A percentile compares a stretch with the other conserved stretches of the same genome.
Conservation (phyloP, 2,888 invertebrate species). For the Meghimatium bilineatum region DNA sequence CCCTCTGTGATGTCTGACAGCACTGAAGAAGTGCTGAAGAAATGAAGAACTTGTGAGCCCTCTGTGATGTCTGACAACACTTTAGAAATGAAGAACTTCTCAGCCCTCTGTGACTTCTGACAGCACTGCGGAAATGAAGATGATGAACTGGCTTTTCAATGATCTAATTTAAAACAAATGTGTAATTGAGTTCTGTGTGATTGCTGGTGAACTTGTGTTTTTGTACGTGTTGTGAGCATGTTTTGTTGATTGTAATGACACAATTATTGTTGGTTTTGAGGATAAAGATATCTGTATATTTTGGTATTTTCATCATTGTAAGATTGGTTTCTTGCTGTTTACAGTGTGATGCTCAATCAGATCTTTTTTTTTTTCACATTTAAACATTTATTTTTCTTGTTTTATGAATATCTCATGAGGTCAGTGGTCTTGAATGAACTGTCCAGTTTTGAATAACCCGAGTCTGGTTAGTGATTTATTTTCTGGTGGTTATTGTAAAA, state of each 20-base stretch:
- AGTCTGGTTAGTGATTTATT: background rate
- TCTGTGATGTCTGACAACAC: too few species aligned
- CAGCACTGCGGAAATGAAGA: too few species aligned
- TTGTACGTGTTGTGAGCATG: too few species aligned
- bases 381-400: background rate
- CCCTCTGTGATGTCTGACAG: too few species aligned
- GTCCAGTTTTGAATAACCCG: background rate
- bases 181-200: background rate
- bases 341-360: background rate
- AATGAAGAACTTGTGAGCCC: too few species aligned
- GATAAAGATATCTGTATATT: background rate
- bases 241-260: background rate
- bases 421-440: background rate
- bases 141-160: background rate
- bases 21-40: too few species aligned
- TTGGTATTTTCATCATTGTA: background rate
- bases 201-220: too few species aligned
- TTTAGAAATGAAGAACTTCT: too few species aligned
- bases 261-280: background rate
- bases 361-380: background rate
- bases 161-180: too few species aligned
- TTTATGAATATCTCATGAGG: background rate
- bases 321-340: background rate
- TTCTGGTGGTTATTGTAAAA: background rate
- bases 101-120: too few species aligned